Evolutionary conservation across 2,888 invertebrate species (phyloP), one percentile per base, ranked within the genome.

Genomic region (Caenorhabditis doughertyi): DNA sequence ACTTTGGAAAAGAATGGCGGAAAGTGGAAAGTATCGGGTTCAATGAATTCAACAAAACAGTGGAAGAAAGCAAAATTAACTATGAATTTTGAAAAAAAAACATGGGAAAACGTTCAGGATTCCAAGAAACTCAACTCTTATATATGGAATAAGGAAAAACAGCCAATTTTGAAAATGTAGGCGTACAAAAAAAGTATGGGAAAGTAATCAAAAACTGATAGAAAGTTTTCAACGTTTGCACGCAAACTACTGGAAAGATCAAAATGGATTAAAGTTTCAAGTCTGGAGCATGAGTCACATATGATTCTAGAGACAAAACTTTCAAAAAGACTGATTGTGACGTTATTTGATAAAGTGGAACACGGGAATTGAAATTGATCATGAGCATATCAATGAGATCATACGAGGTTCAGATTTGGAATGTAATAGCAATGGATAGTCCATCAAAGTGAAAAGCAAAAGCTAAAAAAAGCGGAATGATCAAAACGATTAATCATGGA

Each of bases 221-320:
- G n/a, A n/a, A n/a, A n/a, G n/a, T n/a, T n/a, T n/a, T n/a, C n/a
- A n/a, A n/a, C n/a, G n/a, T n/a, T n/a, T n/a, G n/a, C n/a, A n/a
- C n/a, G n/a, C n/a, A n/a, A n/a, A n/a, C n/a, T n/a, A n/a, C n/a
- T n/a, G n/a, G n/a, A n/a, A n/a, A n/a, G n/a, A n/a, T 32, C 32
- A 32, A 32, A 32, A 32, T 32, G 32, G 25, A 53, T 25, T 9
- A 9, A 44, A 44, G 3, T 44, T 44, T 44, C 23, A 13, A 55
- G 3, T 49, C 32, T 32, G 32, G 32, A 32, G 32, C 32, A 56
- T 70, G 70, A 70, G 23, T 58, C 11, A 70, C 8, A 11, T 27
- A 25, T 9, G 3, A 35, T 11, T 23, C 11, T n/a, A 8, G 16
- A 49, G 11, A 29, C 44, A 62, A 1, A 51, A 42, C 21, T 27